Percentiles rank a stretch among this genome's conserved stretches.
phyloP scores from a whole-genome alignment of 1,140 invertebrate genomes.

The Sminthurinus signatus region DNA sequence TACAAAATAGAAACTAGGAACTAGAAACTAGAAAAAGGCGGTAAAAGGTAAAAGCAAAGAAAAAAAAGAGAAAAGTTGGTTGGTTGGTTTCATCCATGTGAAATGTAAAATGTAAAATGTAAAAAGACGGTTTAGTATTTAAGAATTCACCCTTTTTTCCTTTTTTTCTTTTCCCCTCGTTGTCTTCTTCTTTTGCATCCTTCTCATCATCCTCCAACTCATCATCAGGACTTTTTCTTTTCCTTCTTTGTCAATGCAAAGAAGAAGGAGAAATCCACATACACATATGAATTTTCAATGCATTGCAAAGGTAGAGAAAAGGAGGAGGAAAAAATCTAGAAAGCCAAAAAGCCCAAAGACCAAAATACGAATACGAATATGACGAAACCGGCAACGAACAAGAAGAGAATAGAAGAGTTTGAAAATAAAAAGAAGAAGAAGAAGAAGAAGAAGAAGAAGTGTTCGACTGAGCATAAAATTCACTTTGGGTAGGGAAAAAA shows the following conservation, averaged over 20 bases:
- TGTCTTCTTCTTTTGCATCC: neutral
- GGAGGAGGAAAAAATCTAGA: neutral
- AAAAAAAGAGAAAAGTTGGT: no score
- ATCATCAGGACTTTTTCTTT: no score
- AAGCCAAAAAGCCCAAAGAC: neutral
- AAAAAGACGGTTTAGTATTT: no score
- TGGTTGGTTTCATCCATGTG: no score
- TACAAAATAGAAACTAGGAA: no score
- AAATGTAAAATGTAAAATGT: no score
- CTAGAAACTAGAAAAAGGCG: no score
- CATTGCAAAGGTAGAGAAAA: neutral
- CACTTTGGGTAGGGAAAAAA: constrained; percentile 8
- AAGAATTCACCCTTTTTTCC: neutral
- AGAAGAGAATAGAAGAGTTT: neutral
- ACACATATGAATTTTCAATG: neutral
- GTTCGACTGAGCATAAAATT: constrained; percentile 7
- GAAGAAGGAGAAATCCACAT: neutral
- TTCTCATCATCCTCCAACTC: no score
- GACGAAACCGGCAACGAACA: no score
- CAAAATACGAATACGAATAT: neutral
- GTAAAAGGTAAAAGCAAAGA: no score
- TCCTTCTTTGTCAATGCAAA: neutral
- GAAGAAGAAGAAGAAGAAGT: constrained; percentile 6
- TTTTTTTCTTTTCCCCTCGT: neutral
- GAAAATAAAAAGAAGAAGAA: neutral